phyloP scores from a whole-genome alignment of 1,140 invertebrate genomes.

The Ceratina japonica region DNA sequence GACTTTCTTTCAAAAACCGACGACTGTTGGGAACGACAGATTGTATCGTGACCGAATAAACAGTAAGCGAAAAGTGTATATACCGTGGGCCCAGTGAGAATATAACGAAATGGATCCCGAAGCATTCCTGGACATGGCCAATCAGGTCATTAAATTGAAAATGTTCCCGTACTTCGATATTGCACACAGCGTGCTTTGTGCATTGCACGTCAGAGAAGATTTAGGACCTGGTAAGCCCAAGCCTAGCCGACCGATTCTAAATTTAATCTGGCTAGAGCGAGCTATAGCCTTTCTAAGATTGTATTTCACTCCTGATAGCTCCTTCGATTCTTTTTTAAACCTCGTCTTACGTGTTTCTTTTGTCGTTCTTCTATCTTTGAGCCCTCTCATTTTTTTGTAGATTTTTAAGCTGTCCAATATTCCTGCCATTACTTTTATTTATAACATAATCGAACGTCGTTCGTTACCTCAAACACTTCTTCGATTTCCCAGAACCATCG shows the following conservation, averaged over 20 bases:
- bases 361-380: background rate
- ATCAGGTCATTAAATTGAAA: slow-evolving; percentile 98
- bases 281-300: slow-evolving; percentile 48
- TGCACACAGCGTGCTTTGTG: slow-evolving; percentile 94
- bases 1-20: slow-evolving; percentile 44
- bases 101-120: slow-evolving; percentile 91
- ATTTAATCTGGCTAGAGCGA: slow-evolving; percentile 70
- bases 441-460: background rate
- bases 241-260: slow-evolving; percentile 72
- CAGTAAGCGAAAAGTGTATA: background rate
- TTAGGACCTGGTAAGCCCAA: slow-evolving; percentile 89
- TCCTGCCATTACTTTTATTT: background rate
- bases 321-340: slow-evolving; percentile 1
- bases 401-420: background rate
- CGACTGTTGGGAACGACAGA: background rate
- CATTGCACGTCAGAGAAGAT: slow-evolving; percentile 96
- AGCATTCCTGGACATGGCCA: slow-evolving; percentile 97
- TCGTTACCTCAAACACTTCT: background rate
- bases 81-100: background rate
- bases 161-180: slow-evolving; percentile 99
- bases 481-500: background rate
- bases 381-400: too few species aligned
- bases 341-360: background rate
- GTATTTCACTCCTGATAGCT: background rate
- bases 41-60: background rate